These are phyloP conservation scores for Ennomos quercinarius DNA, from an alignment of 2,888 invertebrate species.

Conservation along the genomic window DNA sequence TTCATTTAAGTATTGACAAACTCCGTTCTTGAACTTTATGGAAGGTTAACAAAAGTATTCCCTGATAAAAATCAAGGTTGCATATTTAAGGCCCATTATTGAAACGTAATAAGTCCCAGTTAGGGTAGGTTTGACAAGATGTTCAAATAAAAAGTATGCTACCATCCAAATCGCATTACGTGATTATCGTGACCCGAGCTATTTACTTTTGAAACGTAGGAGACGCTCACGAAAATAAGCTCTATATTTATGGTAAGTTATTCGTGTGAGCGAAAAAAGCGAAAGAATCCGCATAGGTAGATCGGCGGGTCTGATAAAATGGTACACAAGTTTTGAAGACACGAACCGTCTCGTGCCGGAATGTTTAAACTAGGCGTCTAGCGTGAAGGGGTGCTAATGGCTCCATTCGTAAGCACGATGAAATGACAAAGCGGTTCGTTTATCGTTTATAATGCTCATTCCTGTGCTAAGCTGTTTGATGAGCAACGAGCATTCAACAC, in stretches of 20 bases:
- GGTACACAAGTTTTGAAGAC: conserved; percentile 36
- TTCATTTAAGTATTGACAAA: conserved; percentile 19
- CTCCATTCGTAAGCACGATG: conserved; percentile 34
- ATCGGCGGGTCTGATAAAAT: conserved; percentile 57
- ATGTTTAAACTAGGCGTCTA: conserved; percentile 37
- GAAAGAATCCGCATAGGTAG: conserved; percentile 56
- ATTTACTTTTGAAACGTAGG: conserved; percentile 70
- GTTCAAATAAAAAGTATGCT: conserved; percentile 65
- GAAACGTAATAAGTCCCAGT: conserved; percentile 63
- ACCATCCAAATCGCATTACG: conserved; percentile 73
- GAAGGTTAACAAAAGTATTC: conserved; percentile 53
- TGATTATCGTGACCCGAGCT: conserved; percentile 69
- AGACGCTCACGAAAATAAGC: conserved; percentile 75
- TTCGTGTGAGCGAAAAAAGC: conserved; percentile 55
- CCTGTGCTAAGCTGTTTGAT: conserved; percentile 13
- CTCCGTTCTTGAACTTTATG: conserved; percentile 64
- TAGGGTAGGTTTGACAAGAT: conserved; percentile 73
- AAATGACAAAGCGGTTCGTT: conserved; percentile 30
- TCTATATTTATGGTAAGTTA: conserved; percentile 68
- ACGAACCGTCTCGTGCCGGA: conserved; percentile 47
- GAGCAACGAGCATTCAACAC: conserved; percentile 16
- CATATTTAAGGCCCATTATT: conserved; percentile 65
- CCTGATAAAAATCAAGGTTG: conserved; percentile 60
- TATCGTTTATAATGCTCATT: conserved; percentile 25
- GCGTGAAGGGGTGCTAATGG: conserved; percentile 39